Conservation (phyloP, 30 jellyfish, hydroid and myxozoan species). For the Hydractinia echinata region DNA sequence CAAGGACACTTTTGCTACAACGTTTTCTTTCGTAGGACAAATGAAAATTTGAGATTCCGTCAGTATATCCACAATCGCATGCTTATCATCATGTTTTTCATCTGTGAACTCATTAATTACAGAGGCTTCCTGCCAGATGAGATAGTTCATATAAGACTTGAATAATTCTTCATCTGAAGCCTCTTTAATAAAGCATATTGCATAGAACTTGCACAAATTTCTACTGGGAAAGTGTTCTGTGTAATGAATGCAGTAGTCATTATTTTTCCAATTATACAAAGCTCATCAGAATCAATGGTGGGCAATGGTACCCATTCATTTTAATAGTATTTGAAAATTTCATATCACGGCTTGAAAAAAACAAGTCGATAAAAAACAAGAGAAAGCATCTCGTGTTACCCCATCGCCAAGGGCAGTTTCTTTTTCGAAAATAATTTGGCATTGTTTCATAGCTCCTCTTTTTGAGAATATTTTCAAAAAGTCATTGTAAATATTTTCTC, state of each 20-base stretch:
- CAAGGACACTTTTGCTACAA: not conserved
- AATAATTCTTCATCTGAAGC: constrained; percentile 20
- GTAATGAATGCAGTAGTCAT: constrained; percentile 13
- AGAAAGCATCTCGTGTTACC: constrained; percentile 14
- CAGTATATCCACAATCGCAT: not conserved
- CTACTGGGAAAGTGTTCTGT: not conserved
- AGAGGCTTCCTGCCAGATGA: constrained; percentile 2
- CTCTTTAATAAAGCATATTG: not conserved
- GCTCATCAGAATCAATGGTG: constrained; percentile 19
- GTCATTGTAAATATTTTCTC: constrained; percentile 7
- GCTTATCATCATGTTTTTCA: not conserved
- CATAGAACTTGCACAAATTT: not conserved
- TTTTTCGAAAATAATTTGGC: constrained; percentile 1
- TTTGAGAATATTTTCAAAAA: not conserved
- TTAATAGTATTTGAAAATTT: constrained; percentile 5
- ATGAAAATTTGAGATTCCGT: constrained; percentile 4
- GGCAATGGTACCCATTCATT: constrained; percentile 15
- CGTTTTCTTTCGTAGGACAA: constrained; percentile 11
- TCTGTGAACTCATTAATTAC: not conserved
- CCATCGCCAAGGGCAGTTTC: constrained; percentile 23
- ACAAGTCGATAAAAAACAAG: too few relatives aligned
- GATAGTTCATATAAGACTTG: not conserved
- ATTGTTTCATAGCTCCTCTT: not conserved
- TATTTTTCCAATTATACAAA: constrained; percentile 6
- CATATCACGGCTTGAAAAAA: not conserved